Percentiles rank a stretch among this genome's conserved stretches.
These are phyloP conservation scores for Drosophila virilis DNA, from an alignment of 1,140 invertebrate species.

Conservation along the genomic window DNA sequence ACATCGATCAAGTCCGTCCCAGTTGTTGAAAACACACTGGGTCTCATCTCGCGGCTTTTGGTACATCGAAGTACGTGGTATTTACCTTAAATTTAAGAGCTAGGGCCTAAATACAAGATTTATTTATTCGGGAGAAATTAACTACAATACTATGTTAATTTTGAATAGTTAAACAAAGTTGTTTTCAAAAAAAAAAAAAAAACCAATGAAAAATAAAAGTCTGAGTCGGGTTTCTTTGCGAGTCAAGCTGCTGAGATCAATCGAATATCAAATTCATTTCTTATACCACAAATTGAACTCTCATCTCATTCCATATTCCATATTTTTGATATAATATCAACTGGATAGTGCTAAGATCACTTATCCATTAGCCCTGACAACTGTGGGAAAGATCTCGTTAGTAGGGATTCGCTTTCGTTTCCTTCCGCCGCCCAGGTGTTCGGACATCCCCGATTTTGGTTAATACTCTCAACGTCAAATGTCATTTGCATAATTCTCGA, in stretches of 20 bases:
- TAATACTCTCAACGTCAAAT: slow-evolving; percentile 51
- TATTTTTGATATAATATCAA: not conserved
- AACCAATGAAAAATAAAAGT: not conserved
- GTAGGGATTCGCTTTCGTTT: slow-evolving; percentile 34
- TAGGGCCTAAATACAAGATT: not conserved
- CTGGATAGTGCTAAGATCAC: not conserved
- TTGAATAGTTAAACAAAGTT: slow-evolving; percentile 14
- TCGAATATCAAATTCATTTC: too few species aligned
- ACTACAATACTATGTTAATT: slow-evolving; percentile 2
- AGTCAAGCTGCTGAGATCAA: too few species aligned
- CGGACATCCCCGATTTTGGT: slow-evolving; percentile 41
- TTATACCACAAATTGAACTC: not conserved
- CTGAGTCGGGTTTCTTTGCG: too few species aligned
- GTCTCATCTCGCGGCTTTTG: not conserved
- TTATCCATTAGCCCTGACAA: slow-evolving; percentile 32
- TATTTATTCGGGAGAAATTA: not conserved
- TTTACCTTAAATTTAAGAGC: slow-evolving; percentile 6
- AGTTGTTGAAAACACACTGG: not conserved
- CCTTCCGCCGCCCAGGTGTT: slow-evolving; percentile 67
- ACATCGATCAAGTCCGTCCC: not conserved
- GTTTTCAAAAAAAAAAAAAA: not conserved
- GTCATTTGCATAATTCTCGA: slow-evolving; percentile 62
- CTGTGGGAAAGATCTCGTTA: slow-evolving; percentile 59
- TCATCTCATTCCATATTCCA: too few species aligned
- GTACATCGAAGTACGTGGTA: not conserved